Conservation (phyloP, 2,797 vertebrate species). For the Trematomus bernacchii region DNA sequence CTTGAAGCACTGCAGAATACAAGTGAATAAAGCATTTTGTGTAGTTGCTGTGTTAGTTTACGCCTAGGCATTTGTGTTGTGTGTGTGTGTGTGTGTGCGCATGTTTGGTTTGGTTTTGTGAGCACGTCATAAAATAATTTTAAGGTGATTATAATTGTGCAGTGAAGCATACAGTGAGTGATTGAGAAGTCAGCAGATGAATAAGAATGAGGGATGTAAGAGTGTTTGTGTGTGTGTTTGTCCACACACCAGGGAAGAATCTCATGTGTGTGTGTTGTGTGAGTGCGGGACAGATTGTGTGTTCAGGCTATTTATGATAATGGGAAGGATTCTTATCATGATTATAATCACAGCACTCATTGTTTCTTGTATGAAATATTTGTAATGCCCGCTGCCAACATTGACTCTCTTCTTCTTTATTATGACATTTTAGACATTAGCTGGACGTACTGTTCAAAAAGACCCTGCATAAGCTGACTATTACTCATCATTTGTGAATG, state of each 20-base stretch:
- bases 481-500: constrained; percentile 13
- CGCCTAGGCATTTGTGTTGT: neutral
- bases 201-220: constrained; percentile 69
- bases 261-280: constrained; percentile 35
- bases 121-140: constrained; percentile 77
- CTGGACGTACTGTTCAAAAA: neutral
- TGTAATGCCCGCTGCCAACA: neutral
- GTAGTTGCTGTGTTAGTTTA: constrained; percentile 8
- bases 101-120: constrained; percentile 64
- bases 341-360: constrained; percentile 57
- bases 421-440: neutral
- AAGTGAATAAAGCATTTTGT: constrained; percentile 25
- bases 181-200: constrained; percentile 77
- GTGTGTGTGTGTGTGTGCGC: neutral
- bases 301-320: constrained; percentile 60
- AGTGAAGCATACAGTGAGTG: constrained; percentile 70
- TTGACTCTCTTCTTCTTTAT: neutral
- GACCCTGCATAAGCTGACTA: constrained; percentile 2
- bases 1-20: constrained; percentile 13
- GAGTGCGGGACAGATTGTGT: neutral
- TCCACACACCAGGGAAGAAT: constrained; percentile 38
- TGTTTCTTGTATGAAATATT: constrained; percentile 26
- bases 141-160: constrained; percentile 84
- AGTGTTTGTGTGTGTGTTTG: constrained; percentile 12
- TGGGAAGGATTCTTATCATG: constrained; percentile 51